Conservation (phyloP, 2,888 invertebrate species). For the Drosophila anomelani region DNA sequence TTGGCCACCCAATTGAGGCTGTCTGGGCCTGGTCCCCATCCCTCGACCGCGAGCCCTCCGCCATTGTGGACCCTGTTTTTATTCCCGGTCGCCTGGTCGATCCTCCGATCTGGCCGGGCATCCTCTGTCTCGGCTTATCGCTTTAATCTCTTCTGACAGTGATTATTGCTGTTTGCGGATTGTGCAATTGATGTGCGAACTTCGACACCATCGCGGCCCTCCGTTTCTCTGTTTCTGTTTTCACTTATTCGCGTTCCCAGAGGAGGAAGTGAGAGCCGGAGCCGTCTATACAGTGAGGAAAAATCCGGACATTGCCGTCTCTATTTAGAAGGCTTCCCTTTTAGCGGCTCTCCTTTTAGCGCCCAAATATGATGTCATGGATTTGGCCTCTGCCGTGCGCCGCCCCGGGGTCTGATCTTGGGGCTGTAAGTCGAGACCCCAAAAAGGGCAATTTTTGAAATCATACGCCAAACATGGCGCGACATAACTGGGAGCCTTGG, state of each 20-base stretch:
- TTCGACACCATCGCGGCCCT: constrained; percentile 70
- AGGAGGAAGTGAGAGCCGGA: constrained; percentile 39
- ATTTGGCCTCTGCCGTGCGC: constrained; percentile 33
- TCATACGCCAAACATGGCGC: constrained; percentile 82
- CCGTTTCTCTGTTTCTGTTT: constrained; percentile 54
- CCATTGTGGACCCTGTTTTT: constrained; percentile 7
- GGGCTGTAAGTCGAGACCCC: constrained; percentile 79
- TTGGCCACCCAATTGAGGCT: constrained; percentile 83
- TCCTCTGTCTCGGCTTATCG: constrained; percentile 75
- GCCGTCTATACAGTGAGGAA: constrained; percentile 18
- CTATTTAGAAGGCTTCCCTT: constrained; percentile 63
- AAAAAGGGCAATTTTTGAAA: constrained; percentile 82
- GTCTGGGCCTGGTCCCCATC: constrained; percentile 23
- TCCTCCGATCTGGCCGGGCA: constrained; percentile 30
- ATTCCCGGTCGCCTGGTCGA: constrained; percentile 15
- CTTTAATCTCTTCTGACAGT: constrained; percentile 82
- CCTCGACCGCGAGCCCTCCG: not conserved
- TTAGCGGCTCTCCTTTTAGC: constrained; percentile 80
- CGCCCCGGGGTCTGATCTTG: constrained; percentile 11
- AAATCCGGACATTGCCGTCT: constrained; percentile 67
- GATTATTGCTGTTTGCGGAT: constrained; percentile 81
- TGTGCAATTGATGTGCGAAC: constrained; percentile 82
- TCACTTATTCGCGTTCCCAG: constrained; percentile 43
- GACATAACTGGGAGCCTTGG: constrained; percentile 72
- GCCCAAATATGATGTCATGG: constrained; percentile 83